Evolutionary conservation across 2,113 vertebrate species (phyloP).

Genomic region (Calonectris borealis): DNA sequence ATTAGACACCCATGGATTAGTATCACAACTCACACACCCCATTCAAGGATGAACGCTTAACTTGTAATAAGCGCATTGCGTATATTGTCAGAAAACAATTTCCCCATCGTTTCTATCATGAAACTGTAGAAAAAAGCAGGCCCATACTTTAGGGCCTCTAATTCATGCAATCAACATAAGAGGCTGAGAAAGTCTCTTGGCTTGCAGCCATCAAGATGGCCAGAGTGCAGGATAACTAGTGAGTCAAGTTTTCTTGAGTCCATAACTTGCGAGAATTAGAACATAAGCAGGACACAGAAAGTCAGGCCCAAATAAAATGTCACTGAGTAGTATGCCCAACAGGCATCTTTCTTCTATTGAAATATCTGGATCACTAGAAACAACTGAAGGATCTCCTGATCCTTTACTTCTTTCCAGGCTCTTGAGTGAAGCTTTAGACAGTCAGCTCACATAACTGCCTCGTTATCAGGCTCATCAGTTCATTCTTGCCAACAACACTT

Average conservation of each 20-base stretch:
- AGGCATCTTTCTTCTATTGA: neutral
- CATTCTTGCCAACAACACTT: neutral
- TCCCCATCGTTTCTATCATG: neutral
- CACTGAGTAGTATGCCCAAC: neutral
- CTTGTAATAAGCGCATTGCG: neutral
- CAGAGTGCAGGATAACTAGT: neutral
- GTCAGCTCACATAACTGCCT: neutral
- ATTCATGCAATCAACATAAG: neutral
- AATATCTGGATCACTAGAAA: neutral
- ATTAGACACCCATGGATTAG: neutral
- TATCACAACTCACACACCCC: neutral
- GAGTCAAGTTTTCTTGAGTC: neutral
- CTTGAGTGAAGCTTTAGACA: neutral
- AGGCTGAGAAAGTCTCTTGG: neutral
- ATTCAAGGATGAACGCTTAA: neutral
- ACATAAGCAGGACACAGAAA: neutral
- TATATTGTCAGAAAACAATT: neutral
- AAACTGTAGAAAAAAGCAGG: neutral
- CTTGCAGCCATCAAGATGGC: neutral
- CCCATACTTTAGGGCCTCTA: neutral
- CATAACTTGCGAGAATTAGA: neutral
- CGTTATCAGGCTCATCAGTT: neutral
- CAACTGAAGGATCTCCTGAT: neutral
- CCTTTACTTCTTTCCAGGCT: neutral
- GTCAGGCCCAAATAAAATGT: neutral